A percentile compares a stretch with the other conserved stretches of the same genome.
Conservation (phyloP, 2,888 invertebrate species). For the Eilema sororculum region DNA sequence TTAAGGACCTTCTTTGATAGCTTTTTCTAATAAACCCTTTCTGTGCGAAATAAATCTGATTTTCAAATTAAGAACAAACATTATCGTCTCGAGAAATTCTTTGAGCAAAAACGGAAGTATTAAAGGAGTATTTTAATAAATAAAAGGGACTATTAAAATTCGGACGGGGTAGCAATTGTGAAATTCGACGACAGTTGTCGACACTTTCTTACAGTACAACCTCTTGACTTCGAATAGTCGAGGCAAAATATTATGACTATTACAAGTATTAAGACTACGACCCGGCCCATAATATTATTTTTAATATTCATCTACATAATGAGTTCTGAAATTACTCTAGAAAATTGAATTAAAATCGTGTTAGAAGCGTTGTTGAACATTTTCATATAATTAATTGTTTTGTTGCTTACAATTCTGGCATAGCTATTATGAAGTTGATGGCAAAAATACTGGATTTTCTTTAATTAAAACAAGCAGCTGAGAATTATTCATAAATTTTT, state of each 20-base stretch:
- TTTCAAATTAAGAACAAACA: slow-evolving; percentile 70
- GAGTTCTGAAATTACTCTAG: slow-evolving; percentile 59
- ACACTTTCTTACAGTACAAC: slow-evolving; percentile 52
- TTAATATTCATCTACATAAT: slow-evolving; percentile 66
- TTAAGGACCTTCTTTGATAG: slow-evolving; percentile 51
- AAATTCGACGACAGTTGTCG: slow-evolving; percentile 65
- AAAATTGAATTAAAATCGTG: slow-evolving; percentile 60
- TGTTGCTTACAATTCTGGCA: slow-evolving; percentile 47
- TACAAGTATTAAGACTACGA: slow-evolving; percentile 19
- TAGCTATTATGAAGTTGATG: slow-evolving; percentile 46
- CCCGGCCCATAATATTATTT: slow-evolving; percentile 46
- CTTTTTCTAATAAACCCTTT: slow-evolving; percentile 56
- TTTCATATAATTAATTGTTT: slow-evolving; percentile 63
- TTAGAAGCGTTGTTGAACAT: slow-evolving; percentile 57
- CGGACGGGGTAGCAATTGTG: slow-evolving; percentile 53
- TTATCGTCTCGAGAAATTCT: slow-evolving; percentile 63
- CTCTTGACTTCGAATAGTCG: slow-evolving; percentile 37
- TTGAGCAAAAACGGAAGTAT: slow-evolving; percentile 60
- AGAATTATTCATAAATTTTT: slow-evolving; percentile 41
- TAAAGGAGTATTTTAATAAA: slow-evolving; percentile 70
- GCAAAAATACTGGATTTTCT: slow-evolving; percentile 43
- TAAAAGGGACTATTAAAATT: slow-evolving; percentile 59
- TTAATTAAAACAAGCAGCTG: slow-evolving; percentile 51
- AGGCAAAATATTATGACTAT: slow-evolving; percentile 24
- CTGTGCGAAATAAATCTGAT: slow-evolving; percentile 63